These are phyloP conservation scores for Alcis repandata DNA, from an alignment of 2,888 invertebrate genomes.

Conservation along the genomic window DNA sequence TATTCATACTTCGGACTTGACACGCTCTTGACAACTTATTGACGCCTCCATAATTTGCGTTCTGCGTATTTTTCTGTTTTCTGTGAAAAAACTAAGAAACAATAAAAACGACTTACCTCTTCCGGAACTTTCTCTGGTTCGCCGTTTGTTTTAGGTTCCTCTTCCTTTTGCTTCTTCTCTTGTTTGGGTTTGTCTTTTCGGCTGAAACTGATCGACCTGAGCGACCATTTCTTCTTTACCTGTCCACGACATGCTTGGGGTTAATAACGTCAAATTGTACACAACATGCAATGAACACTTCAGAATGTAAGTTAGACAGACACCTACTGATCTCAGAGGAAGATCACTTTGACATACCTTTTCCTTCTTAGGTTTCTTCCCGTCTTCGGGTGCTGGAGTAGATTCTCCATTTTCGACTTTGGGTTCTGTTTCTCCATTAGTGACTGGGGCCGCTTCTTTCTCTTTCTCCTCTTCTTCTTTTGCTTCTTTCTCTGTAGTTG, in stretches of 20 bases:
- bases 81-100: constrained; percentile 13
- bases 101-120: constrained; percentile 83
- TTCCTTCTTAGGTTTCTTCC: constrained; percentile 89
- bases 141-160: constrained; percentile 86
- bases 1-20: no score
- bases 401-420: constrained; percentile 76
- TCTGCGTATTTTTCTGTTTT: constrained; percentile 29
- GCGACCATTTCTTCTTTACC: constrained; percentile 96
- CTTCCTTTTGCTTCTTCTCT: constrained; percentile 88
- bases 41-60: neutral
- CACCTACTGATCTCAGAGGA: constrained; percentile 1
- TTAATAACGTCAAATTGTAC: constrained; percentile 60
- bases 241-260: constrained; percentile 69
- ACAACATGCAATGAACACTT: constrained; percentile 56
- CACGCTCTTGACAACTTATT: no score
- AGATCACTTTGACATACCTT: constrained; percentile 69
- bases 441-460: constrained; percentile 65
- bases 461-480: constrained; percentile 71
- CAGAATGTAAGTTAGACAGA: constrained; percentile 41
- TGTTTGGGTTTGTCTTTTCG: constrained; percentile 95
- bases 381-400: constrained; percentile 74
- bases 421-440: constrained; percentile 79
- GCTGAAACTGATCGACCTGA: constrained; percentile 94
- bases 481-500: constrained; percentile 88
- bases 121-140: constrained; percentile 88